Conservation (phyloP, 2,797 vertebrate genomes). For the Huso huso region DNA sequence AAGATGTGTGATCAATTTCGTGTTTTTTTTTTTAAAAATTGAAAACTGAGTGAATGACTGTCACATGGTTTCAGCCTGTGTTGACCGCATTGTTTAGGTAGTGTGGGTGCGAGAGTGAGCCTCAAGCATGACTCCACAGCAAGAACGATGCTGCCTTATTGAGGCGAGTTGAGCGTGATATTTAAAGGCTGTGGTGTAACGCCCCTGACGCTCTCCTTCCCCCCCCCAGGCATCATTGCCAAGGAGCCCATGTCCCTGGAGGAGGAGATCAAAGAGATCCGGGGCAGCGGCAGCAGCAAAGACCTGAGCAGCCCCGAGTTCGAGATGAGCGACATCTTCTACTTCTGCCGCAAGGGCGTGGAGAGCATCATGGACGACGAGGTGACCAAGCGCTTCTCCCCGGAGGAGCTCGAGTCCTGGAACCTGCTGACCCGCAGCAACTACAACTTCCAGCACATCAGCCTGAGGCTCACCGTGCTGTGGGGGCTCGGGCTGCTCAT, state of each 20-base stretch:
- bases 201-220: conserved; percentile 12
- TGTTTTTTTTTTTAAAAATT: no score
- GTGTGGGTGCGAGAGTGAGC: conserved; percentile 1
- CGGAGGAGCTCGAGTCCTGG: conserved; percentile 92
- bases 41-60: not conserved
- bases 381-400: conserved; percentile 90
- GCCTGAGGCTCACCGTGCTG: conserved; percentile 81
- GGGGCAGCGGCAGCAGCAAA: conserved; percentile 74
- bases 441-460: conserved; percentile 96
- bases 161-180: no score
- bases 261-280: conserved; percentile 88
- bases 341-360: conserved; percentile 86
- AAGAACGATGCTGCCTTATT: no score
- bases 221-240: conserved; percentile 78
- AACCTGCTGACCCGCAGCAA: conserved; percentile 94
- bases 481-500: conserved; percentile 88
- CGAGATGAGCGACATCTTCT: conserved; percentile 94
- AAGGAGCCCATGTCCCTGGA: conserved; percentile 86
- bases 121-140: not conserved
- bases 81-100: not conserved
- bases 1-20: no score
- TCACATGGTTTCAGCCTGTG: not conserved
- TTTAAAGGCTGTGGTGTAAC: not conserved
- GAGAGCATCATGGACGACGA: conserved; percentile 97
- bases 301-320: conserved; percentile 75